phyloP scores from a whole-genome alignment of 1,140 invertebrate species.

The Papilio helenus region DNA sequence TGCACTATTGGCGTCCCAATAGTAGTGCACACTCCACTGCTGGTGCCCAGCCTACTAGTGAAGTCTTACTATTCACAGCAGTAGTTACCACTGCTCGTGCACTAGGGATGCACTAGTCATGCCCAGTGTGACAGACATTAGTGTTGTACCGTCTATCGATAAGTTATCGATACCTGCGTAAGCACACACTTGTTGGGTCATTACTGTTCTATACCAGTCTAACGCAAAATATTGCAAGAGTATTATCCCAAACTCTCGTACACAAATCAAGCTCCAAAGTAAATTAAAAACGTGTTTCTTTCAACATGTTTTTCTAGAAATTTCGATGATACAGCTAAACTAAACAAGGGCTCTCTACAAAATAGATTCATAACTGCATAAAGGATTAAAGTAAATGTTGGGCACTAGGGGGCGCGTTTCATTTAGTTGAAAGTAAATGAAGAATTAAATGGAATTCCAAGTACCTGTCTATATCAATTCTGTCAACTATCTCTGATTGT shows the following conservation, averaged over 20 bases:
- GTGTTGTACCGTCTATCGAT: background rate
- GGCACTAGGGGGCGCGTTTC: slow-evolving; percentile 41
- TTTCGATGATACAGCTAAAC: background rate
- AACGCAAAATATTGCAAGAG: background rate
- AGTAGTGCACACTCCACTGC: background rate
- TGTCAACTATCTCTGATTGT: slow-evolving; percentile 52
- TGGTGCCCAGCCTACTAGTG: no score
- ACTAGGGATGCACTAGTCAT: no score
- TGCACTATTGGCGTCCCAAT: background rate
- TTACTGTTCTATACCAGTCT: background rate
- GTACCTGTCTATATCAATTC: slow-evolving; percentile 46
- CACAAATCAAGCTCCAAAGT: background rate
- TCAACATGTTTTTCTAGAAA: no score
- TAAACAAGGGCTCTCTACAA: background rate
- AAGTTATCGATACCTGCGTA: background rate
- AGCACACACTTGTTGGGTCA: background rate
- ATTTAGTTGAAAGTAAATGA: slow-evolving; percentile 51
- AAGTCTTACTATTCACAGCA: no score
- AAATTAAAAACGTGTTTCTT: background rate
- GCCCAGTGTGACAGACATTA: no score
- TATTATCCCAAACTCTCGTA: background rate
- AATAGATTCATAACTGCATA: background rate
- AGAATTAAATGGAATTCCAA: slow-evolving; percentile 51
- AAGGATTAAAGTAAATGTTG: background rate
- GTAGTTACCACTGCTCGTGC: no score